Evolutionary conservation across 2,113 vertebrate genomes (phyloP), one percentile per base, ranked within the genome.

Genomic region (Etheostoma cragini): DNA sequence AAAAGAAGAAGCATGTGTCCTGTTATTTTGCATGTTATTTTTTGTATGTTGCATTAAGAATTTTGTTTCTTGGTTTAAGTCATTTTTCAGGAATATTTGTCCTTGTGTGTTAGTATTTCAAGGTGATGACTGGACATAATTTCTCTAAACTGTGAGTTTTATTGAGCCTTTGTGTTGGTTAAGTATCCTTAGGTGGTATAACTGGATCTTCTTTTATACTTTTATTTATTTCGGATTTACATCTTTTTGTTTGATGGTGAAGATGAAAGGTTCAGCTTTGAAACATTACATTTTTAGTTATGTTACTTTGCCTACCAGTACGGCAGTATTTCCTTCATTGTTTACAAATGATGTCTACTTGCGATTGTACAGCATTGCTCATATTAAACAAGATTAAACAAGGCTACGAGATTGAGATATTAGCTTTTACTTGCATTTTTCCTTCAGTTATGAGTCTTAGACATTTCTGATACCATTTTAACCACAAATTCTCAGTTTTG

Each of bases 301-400:
- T 15, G 4, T 47, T 26, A 26, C 49, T 6, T 21, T n/a, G 33
- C 3, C 42, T 42, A 63, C 35, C 12, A 63, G 5, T 42, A n/a
- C 3, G 3, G 11, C 12, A 42, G 61, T 11, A 22, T 22, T 35
- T 22, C 35, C 61, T 22, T 63, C 6, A 15, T 22, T 63, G 56
- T 16, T 60, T 2, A 6, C 22, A 63, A 38, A 52, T 57, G 0
- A 16, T 46, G 21, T 42, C 11, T 46, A 38, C 16, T 22, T 42
- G 35, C 4, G 13, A 33, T 35, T 33, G 35, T 3, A 42, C 11
- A 61, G 6, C 8, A 54, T 15, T 61, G 61, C 53, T 67, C 19
- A n/a, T 62, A n/a, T 54, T 79, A 38, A 71, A 33, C 56, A 53
- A 46, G 33, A 76, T 72, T 60, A 12, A 57, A 62, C 4, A 77